Evolutionary conservation across 2,888 invertebrate species (phyloP).

Genomic region (Cataglyphis albicans): DNA sequence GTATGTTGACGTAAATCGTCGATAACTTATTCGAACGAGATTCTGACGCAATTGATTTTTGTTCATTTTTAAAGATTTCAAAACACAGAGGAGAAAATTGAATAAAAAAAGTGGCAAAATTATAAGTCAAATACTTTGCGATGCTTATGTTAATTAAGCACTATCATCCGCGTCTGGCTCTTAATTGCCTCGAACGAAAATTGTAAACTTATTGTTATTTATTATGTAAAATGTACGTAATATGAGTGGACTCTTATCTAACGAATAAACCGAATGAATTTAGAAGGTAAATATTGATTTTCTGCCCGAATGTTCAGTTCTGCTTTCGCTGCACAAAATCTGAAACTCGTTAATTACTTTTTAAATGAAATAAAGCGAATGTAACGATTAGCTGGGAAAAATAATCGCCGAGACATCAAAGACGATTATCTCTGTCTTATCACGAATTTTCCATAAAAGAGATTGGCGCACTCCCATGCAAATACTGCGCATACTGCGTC

Average conservation of each 20-base stretch:
- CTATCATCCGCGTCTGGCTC: too few species aligned
- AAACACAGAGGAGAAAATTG: background rate
- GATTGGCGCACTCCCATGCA: background rate
- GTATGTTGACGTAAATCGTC: background rate
- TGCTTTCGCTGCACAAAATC: constrained; percentile 23
- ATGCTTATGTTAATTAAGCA: background rate
- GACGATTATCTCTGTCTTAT: constrained; percentile 36
- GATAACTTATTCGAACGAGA: constrained; percentile 39
- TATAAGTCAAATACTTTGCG: background rate
- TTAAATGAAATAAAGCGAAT: constrained; percentile 23
- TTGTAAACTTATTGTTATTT: background rate
- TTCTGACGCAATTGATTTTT: background rate
- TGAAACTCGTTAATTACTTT: constrained; percentile 35
- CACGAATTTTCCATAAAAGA: constrained; percentile 40
- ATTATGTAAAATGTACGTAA: background rate
- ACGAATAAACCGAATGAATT: constrained; percentile 34
- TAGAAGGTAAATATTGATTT: constrained; percentile 52
- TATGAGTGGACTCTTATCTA: constrained; percentile 17
- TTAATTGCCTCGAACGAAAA: too few species aligned
- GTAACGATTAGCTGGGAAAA: constrained; percentile 4
- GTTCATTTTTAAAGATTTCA: background rate
- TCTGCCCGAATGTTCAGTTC: constrained; percentile 36
- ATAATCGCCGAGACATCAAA: background rate
- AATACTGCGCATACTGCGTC: background rate
- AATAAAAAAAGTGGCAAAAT: background rate